Base-by-base conservation (phyloP, 92 coral and sea anemone genomes). In the Ricordea florida region DNA sequence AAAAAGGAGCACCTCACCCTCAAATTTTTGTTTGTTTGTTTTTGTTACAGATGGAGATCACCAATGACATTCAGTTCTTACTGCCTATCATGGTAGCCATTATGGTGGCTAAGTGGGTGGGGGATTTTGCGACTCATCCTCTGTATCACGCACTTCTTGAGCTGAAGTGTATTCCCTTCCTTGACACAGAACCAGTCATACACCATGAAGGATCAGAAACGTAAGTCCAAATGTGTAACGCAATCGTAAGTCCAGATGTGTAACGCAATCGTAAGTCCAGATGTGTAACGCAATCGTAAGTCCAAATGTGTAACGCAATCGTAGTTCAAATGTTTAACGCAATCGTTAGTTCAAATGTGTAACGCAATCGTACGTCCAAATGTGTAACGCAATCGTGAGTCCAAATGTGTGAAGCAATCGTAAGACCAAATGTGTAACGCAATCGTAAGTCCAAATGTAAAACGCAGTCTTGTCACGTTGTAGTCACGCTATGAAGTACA, bases 41-140 rank as follows among this genome's bases (percentile, higher is more conserved):
- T 47, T 35, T 45, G 13, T 33, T 38, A 13, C 82, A 96, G 99
- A 96, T 96, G 94, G 99, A 96, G 67, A 96, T 96, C 72, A 96
- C 99, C 25, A 96, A 96, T 38, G 99, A 96, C 74, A 92, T 96
- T 44, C 99, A 96, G 85, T 96, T 96, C 46, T 79, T 96, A 34
- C 80, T 96, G 21, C 99, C 99, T 6, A 92, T 96, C 68, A 96
- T 96, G 99, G 99, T 96, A 8, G 97, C 90, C 17, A 96, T 96
- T 28, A 96, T 96, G 97, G 99, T 96, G 37, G 91, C 99, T 13
- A 96, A 96, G 79, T 96, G 99, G 99, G 99, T 96, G 3, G 99
- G 99, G 31, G 99, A 96, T 69, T 96, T 96, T 57, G 87, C 89
- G 5, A 96, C 99, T 14, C 99, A 96, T 75, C 99, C 99, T 6